A percentile compares a stretch with the other conserved stretches of the same genome.
These are phyloP conservation scores for Hirtodrosophila cameraria DNA, from an alignment of 2,888 invertebrate species.

Conservation along the genomic window DNA sequence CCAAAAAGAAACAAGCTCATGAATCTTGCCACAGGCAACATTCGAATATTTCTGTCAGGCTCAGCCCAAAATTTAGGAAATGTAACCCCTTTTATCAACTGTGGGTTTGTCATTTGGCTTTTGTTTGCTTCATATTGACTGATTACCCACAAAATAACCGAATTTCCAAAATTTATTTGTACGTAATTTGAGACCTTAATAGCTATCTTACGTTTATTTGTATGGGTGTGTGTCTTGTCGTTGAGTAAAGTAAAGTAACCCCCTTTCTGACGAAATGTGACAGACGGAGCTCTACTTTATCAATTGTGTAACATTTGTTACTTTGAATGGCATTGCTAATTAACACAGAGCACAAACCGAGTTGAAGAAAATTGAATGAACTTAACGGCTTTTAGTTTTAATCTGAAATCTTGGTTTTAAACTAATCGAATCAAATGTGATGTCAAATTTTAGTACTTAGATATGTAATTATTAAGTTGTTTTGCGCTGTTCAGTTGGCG, in stretches of 20 bases:
- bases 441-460: too few relatives aligned
- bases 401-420: too few relatives aligned
- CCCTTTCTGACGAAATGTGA: constrained; percentile 41
- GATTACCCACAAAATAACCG: constrained; percentile 81
- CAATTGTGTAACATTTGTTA: constrained; percentile 66
- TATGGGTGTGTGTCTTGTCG: neutral
- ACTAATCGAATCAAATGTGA: too few relatives aligned
- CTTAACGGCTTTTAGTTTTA: too few relatives aligned
- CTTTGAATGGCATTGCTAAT: constrained; percentile 52
- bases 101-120: constrained; percentile 39
- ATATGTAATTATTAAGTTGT: too few relatives aligned
- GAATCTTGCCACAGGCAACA: constrained; percentile 36
- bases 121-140: constrained; percentile 78
- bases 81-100: constrained; percentile 54
- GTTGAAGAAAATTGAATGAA: constrained; percentile 12
- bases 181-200: constrained; percentile 75
- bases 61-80: constrained; percentile 19
- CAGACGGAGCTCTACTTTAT: constrained; percentile 53
- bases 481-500: too few relatives aligned
- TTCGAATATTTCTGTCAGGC: neutral
- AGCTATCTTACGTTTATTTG: constrained; percentile 36
- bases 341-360: constrained; percentile 29
- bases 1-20: constrained; percentile 17
- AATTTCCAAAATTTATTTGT: constrained; percentile 67
- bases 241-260: constrained; percentile 52